A percentile compares a stretch with the other conserved stretches of the same genome.
These are phyloP conservation scores for Emmelina monodactyla DNA, from an alignment of 2,888 invertebrate genomes.

Conservation along the genomic window DNA sequence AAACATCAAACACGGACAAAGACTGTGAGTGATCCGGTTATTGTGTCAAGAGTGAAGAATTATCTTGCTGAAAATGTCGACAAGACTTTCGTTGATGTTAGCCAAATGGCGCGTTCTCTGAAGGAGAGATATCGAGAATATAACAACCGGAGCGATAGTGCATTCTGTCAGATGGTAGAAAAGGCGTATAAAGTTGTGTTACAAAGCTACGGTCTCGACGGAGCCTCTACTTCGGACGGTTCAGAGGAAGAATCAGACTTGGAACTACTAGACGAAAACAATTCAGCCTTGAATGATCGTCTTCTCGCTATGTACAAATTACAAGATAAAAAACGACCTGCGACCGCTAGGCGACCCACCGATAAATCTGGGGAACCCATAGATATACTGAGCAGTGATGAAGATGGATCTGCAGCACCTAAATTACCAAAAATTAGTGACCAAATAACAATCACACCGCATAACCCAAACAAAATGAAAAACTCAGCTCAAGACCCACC, in stretches of 20 bases:
- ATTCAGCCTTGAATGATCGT: slow-evolving; percentile 73
- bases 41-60: slow-evolving; percentile 71
- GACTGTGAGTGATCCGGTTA: slow-evolving; percentile 59
- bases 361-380: slow-evolving; percentile 53
- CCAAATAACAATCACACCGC: slow-evolving; percentile 57
- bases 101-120: slow-evolving; percentile 82
- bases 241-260: slow-evolving; percentile 71
- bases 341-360: slow-evolving; percentile 35
- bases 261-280: slow-evolving; percentile 82
- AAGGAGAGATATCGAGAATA: slow-evolving; percentile 80
- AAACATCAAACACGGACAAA: slow-evolving; percentile 58
- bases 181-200: slow-evolving; percentile 78
- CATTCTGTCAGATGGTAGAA: slow-evolving; percentile 82
- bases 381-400: slow-evolving; percentile 52
- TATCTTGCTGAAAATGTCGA: slow-evolving; percentile 84
- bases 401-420: slow-evolving; percentile 49
- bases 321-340: slow-evolving; percentile 56
- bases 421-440: slow-evolving; percentile 58
- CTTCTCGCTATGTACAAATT: slow-evolving; percentile 57
- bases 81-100: slow-evolving; percentile 82
- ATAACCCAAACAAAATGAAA: slow-evolving; percentile 33
- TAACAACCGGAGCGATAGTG: slow-evolving; percentile 77
- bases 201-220: slow-evolving; percentile 71
- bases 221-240: slow-evolving; percentile 65
- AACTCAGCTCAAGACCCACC: slow-evolving; percentile 28